Evolutionary conservation across 2,888 invertebrate species (phyloP).

Genomic region (Ophioninae sp.): DNA sequence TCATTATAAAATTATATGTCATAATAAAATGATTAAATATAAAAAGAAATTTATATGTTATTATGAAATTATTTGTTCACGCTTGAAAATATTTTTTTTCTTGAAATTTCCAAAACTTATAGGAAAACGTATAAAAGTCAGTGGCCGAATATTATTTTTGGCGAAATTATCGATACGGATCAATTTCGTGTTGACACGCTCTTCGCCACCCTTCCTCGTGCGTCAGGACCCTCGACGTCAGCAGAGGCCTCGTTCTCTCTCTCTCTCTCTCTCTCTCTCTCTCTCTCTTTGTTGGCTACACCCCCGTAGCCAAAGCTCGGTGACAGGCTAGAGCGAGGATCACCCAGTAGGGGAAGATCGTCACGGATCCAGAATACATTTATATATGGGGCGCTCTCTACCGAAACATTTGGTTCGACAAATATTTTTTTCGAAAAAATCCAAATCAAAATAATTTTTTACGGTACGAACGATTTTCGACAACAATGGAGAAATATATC

Average conservation of each 20-base stretch:
- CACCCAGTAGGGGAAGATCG: slow-evolving; percentile 33
- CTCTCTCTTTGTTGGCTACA: slow-evolving; percentile 34
- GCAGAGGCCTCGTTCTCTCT: slow-evolving; percentile 13
- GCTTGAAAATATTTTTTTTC: too few species aligned
- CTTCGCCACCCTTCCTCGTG: slow-evolving; percentile 68
- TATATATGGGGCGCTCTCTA: slow-evolving; percentile 20
- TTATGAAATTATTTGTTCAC: too few species aligned
- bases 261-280: slow-evolving; percentile 13
- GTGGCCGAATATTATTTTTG: slow-evolving; percentile 16
- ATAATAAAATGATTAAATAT: too few species aligned
- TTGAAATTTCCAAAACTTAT: too few species aligned
- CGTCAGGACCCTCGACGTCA: slow-evolving; percentile 58
- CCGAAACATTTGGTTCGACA: not conserved
- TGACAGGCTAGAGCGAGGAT: slow-evolving; percentile 41
- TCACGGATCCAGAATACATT: slow-evolving; percentile 37
- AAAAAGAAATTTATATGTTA: too few species aligned
- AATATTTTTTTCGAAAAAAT: not conserved
- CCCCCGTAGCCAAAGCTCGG: slow-evolving; percentile 43
- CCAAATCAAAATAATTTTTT: too few species aligned
- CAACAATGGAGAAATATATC: too few species aligned
- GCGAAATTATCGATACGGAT: slow-evolving; percentile 52
- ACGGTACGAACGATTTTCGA: not conserved
- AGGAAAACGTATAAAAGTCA: too few species aligned
- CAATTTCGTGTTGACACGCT: slow-evolving; percentile 54
- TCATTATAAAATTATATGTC: too few species aligned